Evolutionary conservation across 2,113 vertebrate genomes (phyloP).

Genomic region (Raja brachyura): DNA sequence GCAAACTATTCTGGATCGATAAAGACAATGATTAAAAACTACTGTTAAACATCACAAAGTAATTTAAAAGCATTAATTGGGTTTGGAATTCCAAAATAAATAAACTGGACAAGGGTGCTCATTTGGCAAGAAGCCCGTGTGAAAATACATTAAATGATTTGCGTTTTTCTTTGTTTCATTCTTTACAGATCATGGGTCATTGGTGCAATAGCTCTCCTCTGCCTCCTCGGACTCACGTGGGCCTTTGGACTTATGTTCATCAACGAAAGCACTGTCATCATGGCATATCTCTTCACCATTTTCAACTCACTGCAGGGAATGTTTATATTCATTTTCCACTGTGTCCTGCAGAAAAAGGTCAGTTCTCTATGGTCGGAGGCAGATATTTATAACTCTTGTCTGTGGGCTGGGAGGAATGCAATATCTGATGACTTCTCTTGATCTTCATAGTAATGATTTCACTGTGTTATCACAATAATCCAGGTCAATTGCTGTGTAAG

Average conservation of each 20-base stretch:
- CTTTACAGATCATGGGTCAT: conserved; percentile 91
- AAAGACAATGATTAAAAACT: neutral
- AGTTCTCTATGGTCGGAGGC: conserved; percentile 36
- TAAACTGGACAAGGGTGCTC: neutral
- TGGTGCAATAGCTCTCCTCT: conserved; percentile 91
- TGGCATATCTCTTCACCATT: conserved; percentile 99
- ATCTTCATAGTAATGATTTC: neutral
- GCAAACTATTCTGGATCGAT: neutral
- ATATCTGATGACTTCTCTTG: neutral
- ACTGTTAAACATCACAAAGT: neutral
- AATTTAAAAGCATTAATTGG: neutral
- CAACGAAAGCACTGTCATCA: conserved; percentile 97
- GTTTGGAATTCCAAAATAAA: neutral
- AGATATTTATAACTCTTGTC: neutral
- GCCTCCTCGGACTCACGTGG: conserved; percentile 94
- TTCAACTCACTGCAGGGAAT: conserved; percentile 99
- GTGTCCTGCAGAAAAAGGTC: conserved; percentile 98
- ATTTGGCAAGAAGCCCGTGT: neutral
- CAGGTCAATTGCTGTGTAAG: neutral
- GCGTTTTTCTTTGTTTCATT: conserved; percentile 44
- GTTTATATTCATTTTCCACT: conserved; percentile 99
- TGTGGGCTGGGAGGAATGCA: neutral
- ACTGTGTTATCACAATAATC: conserved; percentile 6
- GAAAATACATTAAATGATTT: conserved; percentile 38
- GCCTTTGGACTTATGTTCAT: conserved; percentile 98